Base-by-base conservation (phyloP, 1,140 invertebrate genomes). In the Drosophila kohkoa region DNA sequence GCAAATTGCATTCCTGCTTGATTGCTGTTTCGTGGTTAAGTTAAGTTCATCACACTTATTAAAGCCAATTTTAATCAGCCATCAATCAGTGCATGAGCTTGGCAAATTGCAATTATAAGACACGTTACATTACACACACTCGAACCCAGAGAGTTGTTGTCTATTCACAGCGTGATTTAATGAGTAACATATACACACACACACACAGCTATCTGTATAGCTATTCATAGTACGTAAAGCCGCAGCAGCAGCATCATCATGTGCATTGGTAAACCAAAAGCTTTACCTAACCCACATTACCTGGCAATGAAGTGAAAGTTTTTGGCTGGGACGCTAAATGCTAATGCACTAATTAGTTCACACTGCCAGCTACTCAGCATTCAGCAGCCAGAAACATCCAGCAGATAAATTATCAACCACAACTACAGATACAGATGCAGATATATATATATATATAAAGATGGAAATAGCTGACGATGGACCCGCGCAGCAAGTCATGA, bases 321-420 rank as follows among this genome's bases (percentile, higher is more conserved):
- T 57, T 65, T 81, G 62, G 46, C 65, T 64, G 51, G 11, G 16
- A 49, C 79, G 57, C 63, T 66, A 70, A 83, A 77, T 88, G 73
- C 69, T 87, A 77, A 83, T 87, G 66, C 85, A 83, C 85, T 88
- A 88, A 88, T 88, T 88, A 89, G 83, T 73, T 87, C 55, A 59
- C 59, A 70, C 75, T 82, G 74, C 81, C 48, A 74, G 68, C 67
- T 73, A 35, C 43, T 55, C 64, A 58, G 48, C 51, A 52, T 62
- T 52, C 38, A 72, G 62, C 45, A 66, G 43, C 48, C 51, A 41
- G 25, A 25, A 25, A 41, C 62, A 64, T 4, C 43, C 30, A 48
- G 13, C 10, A 52, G 13, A 52, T 54, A 46, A 38, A 25, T 30
- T 13, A 43, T 43, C 32, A 46, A 15, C 13, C 5, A 25, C 20